Base-by-base conservation (phyloP, 1,140 invertebrate genomes). In the Polyergus mexicanus region DNA sequence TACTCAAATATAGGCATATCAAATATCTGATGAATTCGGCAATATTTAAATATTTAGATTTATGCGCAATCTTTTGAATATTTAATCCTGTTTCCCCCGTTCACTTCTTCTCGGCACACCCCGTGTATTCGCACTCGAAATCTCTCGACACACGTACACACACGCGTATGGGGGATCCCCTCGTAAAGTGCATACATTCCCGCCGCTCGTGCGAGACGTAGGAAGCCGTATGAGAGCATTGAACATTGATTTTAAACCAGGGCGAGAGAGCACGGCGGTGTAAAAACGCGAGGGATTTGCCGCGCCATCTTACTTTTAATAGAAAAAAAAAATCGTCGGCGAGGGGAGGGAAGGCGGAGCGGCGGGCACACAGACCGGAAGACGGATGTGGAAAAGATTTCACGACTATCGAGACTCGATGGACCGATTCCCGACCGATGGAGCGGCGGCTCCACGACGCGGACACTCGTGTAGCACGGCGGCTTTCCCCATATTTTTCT, bases 231-330 rank as follows among this genome's bases (percentile, higher is more conserved):
- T 92, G 86, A 88, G 90, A 88, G 90, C 78, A 91, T 84, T 86
- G 75, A 89, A 90, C 92, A 93, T 93, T 92, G 92, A 93, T 93
- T 93, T 93, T 93, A 92, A 93, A 89, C 89, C 3, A 19, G 47
- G 16, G 47, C 47, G 47, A 51, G 4, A 7, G 78, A 85, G 74
- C 75, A 32, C 35, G 56, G 51, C 10, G 71, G 47, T 16, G 87
- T 54, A 77, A 83, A 88, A 89, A 86, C 60, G 75, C 32, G 25
- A 63, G 84, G 65, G 85, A 84, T 80, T 88, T 69, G 58, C 13
- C 8, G 71, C 81, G 54, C 41, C 56, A 51, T 83, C 65, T 69
- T 22, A 38, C 60, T 85, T 86, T 68, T 83, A 86, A 89, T 83
- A 84, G 88, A 76, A 86, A 89, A 75, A 28, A 86, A 77, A 77